Evolutionary conservation across 2,113 vertebrate species (phyloP).

Genomic region (Gymnorhina tibicen): DNA sequence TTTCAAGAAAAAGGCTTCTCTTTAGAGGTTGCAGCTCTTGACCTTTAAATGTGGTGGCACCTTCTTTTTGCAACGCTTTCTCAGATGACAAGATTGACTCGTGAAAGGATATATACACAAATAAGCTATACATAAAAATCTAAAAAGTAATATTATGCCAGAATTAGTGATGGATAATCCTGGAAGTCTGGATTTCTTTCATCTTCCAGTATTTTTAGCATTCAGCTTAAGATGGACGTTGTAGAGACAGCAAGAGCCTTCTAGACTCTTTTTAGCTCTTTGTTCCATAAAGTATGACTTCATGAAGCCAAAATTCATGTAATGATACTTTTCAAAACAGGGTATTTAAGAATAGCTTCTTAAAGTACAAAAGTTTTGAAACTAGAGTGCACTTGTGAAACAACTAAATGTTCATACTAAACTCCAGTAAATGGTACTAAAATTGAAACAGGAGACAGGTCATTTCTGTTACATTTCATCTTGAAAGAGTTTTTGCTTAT

Average conservation of each 20-base stretch:
- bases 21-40: neutral
- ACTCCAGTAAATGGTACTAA: neutral
- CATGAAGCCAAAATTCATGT: neutral
- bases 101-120: neutral
- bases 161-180: neutral
- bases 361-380: neutral
- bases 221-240: neutral
- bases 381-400: neutral
- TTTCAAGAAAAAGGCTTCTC: neutral
- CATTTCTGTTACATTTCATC: neutral
- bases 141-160: neutral
- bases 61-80: neutral
- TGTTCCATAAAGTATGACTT: neutral
- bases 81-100: neutral
- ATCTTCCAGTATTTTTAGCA: neutral
- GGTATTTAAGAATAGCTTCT: neutral
- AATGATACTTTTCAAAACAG: neutral
- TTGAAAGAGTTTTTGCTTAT: neutral
- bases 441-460: neutral
- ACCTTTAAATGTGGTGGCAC: neutral
- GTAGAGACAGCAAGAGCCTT: neutral
- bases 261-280: neutral
- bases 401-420: neutral
- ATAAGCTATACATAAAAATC: neutral
- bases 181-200: neutral